Evolutionary conservation across 2,113 vertebrate genomes (phyloP), one percentile per base, ranked within the genome.

Genomic region (Otis tarda): DNA sequence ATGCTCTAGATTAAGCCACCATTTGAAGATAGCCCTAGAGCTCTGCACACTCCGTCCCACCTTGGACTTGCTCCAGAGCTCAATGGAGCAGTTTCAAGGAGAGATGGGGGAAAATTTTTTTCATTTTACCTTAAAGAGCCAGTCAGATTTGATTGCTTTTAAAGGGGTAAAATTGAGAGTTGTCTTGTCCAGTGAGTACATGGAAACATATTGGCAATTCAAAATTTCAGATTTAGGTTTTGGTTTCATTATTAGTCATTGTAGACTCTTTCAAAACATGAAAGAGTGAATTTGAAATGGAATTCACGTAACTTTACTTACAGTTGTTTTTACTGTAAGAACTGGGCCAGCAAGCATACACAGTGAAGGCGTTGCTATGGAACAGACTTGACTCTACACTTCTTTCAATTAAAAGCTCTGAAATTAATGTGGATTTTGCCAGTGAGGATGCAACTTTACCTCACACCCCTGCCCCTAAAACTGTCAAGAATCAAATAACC

Each of bases 401-500:
- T 73, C 27, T 76, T 56, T 33, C 55, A 39, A 35, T 73, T 73
- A 69, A 75, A 90, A 70, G 20, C 27, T 64, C 65, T 47, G 35
- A 88, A 53, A 75, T 63, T 16, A 85, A 65, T 28, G 41, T 45
- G 30, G 30, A 82, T 73, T 73, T 91, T 94, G 20, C 67, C 53
- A 61, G 70, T 37, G 10, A 76, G 30, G 57, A 49, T 30, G 41
- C 41, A 93, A 75, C 37, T 73, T 89, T 35, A 37, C 33, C 55
- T 85, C 70, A n/a, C 35, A 76, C 57, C 43, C 37, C 37, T 52
- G 18, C 25, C 86, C 49, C 43, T 37, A 61, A 61, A 63, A 59
- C 52, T 83, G 56, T 41, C 73, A 82, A 91, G 93, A 87, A 90
- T 94, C 81, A 91, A 87, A 68, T 69, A 82, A 71, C 41, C 71